Evolutionary conservation across 2,113 vertebrate genomes (phyloP).

Genomic region (Phycodurus eques): DNA sequence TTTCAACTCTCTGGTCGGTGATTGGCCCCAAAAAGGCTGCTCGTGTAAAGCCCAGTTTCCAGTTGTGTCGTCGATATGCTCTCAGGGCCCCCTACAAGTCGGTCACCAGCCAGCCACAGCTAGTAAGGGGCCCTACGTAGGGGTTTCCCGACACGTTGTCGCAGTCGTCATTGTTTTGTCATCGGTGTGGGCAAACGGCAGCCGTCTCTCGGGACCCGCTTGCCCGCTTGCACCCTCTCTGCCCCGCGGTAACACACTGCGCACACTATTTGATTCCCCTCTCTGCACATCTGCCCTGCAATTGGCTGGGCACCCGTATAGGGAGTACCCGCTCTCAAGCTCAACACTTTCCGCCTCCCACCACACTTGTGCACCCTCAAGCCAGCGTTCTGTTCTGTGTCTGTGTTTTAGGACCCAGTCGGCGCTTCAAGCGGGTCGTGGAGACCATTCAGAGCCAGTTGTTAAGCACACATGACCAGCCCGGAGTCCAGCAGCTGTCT

Average conservation of each 20-base stretch:
- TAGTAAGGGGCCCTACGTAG: too few species aligned
- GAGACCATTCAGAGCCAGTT: slow-evolving; percentile 99
- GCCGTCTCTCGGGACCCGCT: neutral
- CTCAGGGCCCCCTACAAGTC: too few species aligned
- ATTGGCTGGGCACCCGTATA: neutral
- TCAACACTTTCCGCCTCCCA: neutral
- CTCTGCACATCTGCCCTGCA: neutral
- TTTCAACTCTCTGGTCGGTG: too few species aligned
- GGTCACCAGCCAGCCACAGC: too few species aligned
- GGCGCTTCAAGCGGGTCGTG: slow-evolving; percentile 97
- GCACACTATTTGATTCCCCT: too few species aligned
- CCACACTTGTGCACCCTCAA: neutral
- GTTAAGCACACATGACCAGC: slow-evolving; percentile 97
- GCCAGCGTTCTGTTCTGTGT: neutral
- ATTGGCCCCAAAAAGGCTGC: too few species aligned
- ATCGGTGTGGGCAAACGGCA: neutral
- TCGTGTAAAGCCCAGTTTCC: neutral
- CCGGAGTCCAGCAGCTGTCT: slow-evolving; percentile 92
- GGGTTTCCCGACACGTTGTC: neutral
- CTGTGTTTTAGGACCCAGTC: slow-evolving; percentile 84
- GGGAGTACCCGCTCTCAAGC: neutral
- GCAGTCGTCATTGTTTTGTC: neutral
- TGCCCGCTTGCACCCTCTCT: too few species aligned
- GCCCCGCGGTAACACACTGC: too few species aligned
- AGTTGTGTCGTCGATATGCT: neutral